These are phyloP conservation scores for Sarcophaga subvicina DNA, from an alignment of 2,888 invertebrate genomes.

Conservation along the genomic window DNA sequence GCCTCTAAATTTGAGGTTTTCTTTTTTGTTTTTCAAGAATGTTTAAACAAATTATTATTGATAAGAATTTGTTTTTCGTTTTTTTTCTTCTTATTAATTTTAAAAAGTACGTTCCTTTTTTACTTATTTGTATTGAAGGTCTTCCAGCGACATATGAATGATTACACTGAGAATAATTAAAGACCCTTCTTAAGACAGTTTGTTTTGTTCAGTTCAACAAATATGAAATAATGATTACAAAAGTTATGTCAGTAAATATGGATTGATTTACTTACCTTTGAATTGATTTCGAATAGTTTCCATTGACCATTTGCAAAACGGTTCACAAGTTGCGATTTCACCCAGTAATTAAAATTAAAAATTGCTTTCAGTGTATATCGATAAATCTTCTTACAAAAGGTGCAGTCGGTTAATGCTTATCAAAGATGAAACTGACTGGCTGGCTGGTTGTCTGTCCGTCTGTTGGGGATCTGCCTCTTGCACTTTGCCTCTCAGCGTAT, in stretches of 20 bases:
- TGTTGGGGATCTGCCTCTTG: conserved; percentile 66
- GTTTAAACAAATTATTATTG: conserved; percentile 68
- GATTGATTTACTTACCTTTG: no score
- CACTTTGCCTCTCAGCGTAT: conserved; percentile 2
- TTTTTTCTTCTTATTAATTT: neutral
- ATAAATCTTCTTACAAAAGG: conserved; percentile 75
- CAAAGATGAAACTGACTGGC: conserved; percentile 75
- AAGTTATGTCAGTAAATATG: no score
- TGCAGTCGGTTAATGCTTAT: conserved; percentile 79
- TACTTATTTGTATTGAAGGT: conserved; percentile 41
- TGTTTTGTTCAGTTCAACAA: no score
- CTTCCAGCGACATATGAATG: conserved; percentile 54
- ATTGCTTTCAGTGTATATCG: conserved; percentile 70
- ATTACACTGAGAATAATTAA: conserved; percentile 55
- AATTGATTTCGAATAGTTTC: no score
- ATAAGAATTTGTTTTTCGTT: conserved; percentile 53
- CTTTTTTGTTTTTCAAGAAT: conserved; percentile 19
- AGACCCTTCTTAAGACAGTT: no score
- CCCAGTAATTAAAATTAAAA: neutral
- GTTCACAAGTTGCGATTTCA: no score
- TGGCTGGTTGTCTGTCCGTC: conserved; percentile 60
- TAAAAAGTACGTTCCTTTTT: neutral
- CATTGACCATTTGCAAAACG: no score
- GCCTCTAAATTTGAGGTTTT: conserved; percentile 73
- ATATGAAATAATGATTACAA: no score